A percentile compares a stretch with the other conserved stretches of the same genome.
Evolutionary conservation across 2,113 vertebrate genomes (phyloP).

Genomic region (Gila orcuttii): DNA sequence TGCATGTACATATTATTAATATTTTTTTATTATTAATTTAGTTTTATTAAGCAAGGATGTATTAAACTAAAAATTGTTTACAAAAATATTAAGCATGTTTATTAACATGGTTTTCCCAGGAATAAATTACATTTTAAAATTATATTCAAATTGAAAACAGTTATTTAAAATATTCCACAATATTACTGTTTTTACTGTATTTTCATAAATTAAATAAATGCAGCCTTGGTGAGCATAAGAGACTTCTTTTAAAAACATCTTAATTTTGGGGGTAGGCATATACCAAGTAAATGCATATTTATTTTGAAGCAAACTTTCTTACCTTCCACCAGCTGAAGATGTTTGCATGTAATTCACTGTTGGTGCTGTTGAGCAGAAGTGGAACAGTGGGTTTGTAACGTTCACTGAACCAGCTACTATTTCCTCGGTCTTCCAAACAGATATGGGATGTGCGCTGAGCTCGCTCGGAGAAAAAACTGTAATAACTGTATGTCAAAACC

Average conservation of each 20-base stretch:
- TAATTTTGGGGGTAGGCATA: neutral
- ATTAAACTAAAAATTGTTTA: too few species aligned
- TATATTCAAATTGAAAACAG: too few species aligned
- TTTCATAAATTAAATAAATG: too few species aligned
- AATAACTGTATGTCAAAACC: neutral
- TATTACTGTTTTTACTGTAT: too few species aligned
- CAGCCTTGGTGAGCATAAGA: neutral
- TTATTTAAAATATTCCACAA: too few species aligned
- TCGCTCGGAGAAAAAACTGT: neutral
- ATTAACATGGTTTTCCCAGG: too few species aligned
- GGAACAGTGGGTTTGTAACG: neutral
- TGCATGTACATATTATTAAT: too few species aligned
- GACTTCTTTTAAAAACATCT: neutral
- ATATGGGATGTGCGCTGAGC: neutral
- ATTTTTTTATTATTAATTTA: too few species aligned
- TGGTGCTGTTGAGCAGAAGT: conserved; percentile 5
- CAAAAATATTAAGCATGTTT: too few species aligned
- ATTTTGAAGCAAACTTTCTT: neutral
- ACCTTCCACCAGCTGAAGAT: conserved; percentile 6
- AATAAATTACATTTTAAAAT: too few species aligned
- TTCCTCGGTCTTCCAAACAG: neutral
- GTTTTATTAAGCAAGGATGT: too few species aligned
- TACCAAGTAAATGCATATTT: neutral
- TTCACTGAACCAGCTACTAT: neutral
- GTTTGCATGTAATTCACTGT: neutral